Conservation (phyloP, 1,140 invertebrate genomes). For the Dreissena rostriformis region DNA sequence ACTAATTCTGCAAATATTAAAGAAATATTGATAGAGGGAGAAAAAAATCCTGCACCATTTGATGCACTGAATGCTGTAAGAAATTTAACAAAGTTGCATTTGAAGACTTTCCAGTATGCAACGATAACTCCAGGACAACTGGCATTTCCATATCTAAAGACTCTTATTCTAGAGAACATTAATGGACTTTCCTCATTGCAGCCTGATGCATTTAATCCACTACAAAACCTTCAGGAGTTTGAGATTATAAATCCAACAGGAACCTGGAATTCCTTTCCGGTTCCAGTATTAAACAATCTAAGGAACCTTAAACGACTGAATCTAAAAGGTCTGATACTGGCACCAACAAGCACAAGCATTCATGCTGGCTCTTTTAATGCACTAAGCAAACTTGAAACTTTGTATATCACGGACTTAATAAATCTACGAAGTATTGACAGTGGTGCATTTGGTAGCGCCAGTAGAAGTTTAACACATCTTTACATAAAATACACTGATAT, state of each 20-base stretch:
- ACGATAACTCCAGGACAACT: slow-evolving; percentile 10
- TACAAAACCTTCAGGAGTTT: slow-evolving; percentile 62
- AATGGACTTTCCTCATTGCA: slow-evolving; percentile 27
- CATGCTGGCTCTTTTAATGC: not conserved
- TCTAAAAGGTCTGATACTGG: not conserved
- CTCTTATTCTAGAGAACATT: slow-evolving; percentile 57
- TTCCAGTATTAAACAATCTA: no score
- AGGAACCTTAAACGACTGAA: no score
- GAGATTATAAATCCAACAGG: no score
- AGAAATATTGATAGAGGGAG: slow-evolving; percentile 63
- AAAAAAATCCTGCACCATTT: slow-evolving; percentile 19
- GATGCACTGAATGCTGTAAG: slow-evolving; percentile 46
- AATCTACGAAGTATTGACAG: slow-evolving; percentile 88
- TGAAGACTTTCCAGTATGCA: slow-evolving; percentile 56
- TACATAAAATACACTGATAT: slow-evolving; percentile 91
- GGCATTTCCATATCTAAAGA: slow-evolving; percentile 57
- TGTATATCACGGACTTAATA: slow-evolving; percentile 84
- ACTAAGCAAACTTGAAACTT: not conserved
- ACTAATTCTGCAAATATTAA: slow-evolving; percentile 52
- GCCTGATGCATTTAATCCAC: slow-evolving; percentile 35
- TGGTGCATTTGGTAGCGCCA: slow-evolving; percentile 91
- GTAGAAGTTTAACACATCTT: slow-evolving; percentile 92
- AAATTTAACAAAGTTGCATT: slow-evolving; percentile 60
- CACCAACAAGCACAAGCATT: not conserved
- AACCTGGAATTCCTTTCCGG: no score